Evolutionary conservation across 1,140 invertebrate genomes (phyloP), one percentile per base, ranked within the genome.

Genomic region (Tetramorium parvispinum): DNA sequence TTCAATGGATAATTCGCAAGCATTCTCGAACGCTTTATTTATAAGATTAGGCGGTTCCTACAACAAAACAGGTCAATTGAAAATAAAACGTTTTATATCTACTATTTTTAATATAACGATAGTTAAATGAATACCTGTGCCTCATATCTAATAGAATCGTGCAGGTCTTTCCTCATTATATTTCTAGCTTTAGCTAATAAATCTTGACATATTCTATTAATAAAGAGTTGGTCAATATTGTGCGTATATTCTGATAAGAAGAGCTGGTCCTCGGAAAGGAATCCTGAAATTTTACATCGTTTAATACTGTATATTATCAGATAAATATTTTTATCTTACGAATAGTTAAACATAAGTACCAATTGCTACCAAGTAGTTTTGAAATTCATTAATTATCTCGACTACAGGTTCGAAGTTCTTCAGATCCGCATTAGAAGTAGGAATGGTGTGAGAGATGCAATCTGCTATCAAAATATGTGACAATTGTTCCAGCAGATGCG

Each of bases 151-250:
- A 97, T 96, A 70, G 97, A 97, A 85, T 97, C 96, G 92, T 98
- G 97, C 46, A 99, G 95, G 94, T 98, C 97, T 91, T 97, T 97
- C 78, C 97, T 97, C 96, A 98, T 98, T 32, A 99, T 96, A 86
- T 95, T 95, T 59, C 97, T 95, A 0, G 98, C 98, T 87, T 95
- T 96, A 43, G 96, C 96, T 37, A 98, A 91, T 63, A 98, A 97
- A 78, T 97, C 96, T 90, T 97, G 96, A 90, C 97, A 97, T 76
- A 97, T 97, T 93, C 98, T 98, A 88, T 97, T 96, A 51, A 97
- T 97, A 95, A 98, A 98, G 32, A 98, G 94, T 7, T 96, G 94
- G 92, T 98, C 97, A 55, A 98, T 97, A 94, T 98, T 97, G 43
- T 96, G 96, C 3, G 97, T 96, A 93, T 98, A 98, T 61, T 97